Evolutionary conservation across 2,888 invertebrate genomes (phyloP).

Genomic region (Cephus runcator): DNA sequence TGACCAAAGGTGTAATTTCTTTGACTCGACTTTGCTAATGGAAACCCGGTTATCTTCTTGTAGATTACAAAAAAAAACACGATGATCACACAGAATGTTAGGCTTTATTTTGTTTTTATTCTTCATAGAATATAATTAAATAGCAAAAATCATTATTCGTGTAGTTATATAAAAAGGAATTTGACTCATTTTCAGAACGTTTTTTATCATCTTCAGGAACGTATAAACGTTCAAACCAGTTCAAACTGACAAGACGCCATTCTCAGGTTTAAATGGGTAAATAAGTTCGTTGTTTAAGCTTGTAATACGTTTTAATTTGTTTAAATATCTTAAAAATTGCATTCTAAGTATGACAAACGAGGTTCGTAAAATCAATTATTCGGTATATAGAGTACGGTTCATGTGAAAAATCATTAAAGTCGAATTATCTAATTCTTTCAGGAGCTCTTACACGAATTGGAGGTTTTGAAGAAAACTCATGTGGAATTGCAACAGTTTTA

Average conservation of each 20-base stretch:
- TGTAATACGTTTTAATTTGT: background rate
- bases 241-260: background rate
- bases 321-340: background rate
- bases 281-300: background rate
- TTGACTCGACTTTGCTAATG: background rate
- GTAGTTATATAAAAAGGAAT: background rate
- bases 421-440: slow-evolving; percentile 13
- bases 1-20: background rate
- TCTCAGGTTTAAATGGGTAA: background rate
- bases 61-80: background rate
- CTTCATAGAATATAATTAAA: background rate
- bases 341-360: background rate
- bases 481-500: slow-evolving; percentile 37
- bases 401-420: background rate
- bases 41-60: too few species aligned
- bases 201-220: background rate
- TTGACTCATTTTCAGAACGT: background rate
- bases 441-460: slow-evolving; percentile 25
- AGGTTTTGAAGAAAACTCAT: slow-evolving; percentile 29
- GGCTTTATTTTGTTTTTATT: background rate
- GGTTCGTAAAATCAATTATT: background rate
- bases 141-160: background rate
- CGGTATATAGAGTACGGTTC: background rate
- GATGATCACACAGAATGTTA: background rate
- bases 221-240: background rate